Evolutionary conservation across 1,140 invertebrate species (phyloP), one percentile per base, ranked within the genome.

Genomic region (Probaryconus sp.): DNA sequence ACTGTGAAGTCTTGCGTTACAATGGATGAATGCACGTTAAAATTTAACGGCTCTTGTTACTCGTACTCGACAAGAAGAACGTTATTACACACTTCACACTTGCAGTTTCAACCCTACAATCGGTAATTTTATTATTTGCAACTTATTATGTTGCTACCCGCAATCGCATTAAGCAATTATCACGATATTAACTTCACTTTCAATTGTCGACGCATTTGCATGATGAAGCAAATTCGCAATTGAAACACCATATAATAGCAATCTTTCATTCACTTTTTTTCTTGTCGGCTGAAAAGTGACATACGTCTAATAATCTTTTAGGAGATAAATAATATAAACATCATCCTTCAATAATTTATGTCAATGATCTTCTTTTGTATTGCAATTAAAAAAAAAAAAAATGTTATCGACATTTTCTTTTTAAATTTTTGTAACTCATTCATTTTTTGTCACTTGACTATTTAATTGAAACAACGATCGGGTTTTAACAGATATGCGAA

Each of bases 131-230:
- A 7, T 24, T 24, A 1, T 20, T 10, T 33, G 28, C 7, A n/a
- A n/a, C n/a, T 5, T 9, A 33, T 55, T 40, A 53, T 48, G 21
- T 55, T 47, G 31, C 31, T 17, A 5, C 42, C 38, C 37, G 65
- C 45, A 28, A 35, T 61, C n/a, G 42, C 37, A 43, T 42, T 50
- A 56, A 45, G 13, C 56, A 68, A 74, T 74, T 63, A 68, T 63
- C 71, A 50, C 63, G n/a, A n/a, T 63, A 63, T 74, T 58, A 68
- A 68, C 63, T 50, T 63, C 50, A 68, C 71, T 74, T 74, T 74
- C 71, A 45, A 51, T 74, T 74, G 63, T 74, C 68, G 56, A 74
- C 63, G 64, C 63, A 61, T 74, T 74, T 68, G 53, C 48, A 28
- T 68, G 71, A 74, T 68, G 31, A 18, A 58, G 56, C 63, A 58